Conservation (phyloP, 2,113 vertebrate genomes). For the Myotis davidii region DNA sequence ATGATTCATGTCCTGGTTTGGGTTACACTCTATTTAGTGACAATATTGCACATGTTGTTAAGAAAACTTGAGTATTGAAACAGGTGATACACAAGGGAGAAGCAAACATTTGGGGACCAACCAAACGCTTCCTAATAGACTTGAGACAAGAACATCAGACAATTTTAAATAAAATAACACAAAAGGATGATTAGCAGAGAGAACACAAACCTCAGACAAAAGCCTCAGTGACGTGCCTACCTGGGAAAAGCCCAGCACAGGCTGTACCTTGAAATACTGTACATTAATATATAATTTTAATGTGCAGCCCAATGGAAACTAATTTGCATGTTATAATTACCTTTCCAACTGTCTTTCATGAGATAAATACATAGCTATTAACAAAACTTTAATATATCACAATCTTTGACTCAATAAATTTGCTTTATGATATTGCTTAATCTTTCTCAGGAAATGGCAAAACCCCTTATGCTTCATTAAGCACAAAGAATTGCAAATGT, state of each 20-base stretch:
- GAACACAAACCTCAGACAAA: constrained; percentile 19
- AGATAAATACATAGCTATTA: constrained; percentile 82
- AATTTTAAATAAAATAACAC: constrained; percentile 10
- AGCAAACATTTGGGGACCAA: not conserved
- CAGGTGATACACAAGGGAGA: not conserved
- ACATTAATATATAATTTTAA: constrained; percentile 74
- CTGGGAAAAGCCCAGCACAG: constrained; percentile 33
- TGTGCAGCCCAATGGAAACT: constrained; percentile 73
- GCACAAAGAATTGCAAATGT: constrained; percentile 71
- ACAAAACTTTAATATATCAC: constrained; percentile 77
- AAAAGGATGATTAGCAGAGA: not conserved
- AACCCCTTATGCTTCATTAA: constrained; percentile 75
- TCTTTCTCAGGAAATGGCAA: constrained; percentile 60
- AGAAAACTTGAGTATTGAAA: not conserved
- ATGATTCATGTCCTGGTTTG: not conserved
- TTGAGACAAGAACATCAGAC: not conserved
- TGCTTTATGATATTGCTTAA: constrained; percentile 74
- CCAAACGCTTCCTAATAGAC: not conserved
- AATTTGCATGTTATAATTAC: constrained; percentile 86
- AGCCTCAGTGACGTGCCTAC: constrained; percentile 14
- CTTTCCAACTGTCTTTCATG: constrained; percentile 78
- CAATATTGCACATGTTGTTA: not conserved
- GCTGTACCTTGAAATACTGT: constrained; percentile 58
- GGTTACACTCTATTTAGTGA: not conserved
- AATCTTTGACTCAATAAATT: constrained; percentile 80